phyloP scores from a whole-genome alignment of 2,888 invertebrate species.

The Cenopis cana region DNA sequence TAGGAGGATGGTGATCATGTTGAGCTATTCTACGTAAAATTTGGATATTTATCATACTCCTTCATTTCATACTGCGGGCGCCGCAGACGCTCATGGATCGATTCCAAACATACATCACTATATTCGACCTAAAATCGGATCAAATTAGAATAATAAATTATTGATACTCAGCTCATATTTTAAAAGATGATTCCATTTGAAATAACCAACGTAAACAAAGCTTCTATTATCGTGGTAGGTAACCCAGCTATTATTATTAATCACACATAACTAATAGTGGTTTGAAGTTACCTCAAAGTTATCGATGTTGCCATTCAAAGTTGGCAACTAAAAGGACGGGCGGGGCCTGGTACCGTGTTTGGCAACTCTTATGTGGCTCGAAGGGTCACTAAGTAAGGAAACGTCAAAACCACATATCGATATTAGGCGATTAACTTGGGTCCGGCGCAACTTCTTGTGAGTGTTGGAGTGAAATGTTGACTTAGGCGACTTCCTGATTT shows the following conservation, averaged over 20 bases:
- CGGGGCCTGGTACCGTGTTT: slow-evolving; percentile 42
- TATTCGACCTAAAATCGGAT: no score
- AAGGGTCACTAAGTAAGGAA: slow-evolving; percentile 72
- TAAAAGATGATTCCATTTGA: background rate
- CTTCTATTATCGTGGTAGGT: background rate
- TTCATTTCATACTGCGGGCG: no score
- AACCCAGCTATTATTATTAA: slow-evolving; percentile 52
- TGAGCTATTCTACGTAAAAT: no score
- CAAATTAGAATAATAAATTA: no score
- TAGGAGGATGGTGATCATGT: no score
- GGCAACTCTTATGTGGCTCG: slow-evolving; percentile 48
- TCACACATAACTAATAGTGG: slow-evolving; percentile 51
- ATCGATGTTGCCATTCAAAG: slow-evolving; percentile 60
- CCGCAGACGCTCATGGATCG: no score
- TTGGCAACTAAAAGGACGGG: slow-evolving; percentile 63
- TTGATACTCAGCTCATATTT: no score
- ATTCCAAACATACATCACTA: no score
- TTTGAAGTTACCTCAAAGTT: slow-evolving; percentile 55
- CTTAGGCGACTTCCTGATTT: no score
- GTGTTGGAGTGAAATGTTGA: slow-evolving; percentile 62
- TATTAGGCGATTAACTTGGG: slow-evolving; percentile 75
- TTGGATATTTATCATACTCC: no score
- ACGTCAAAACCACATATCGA: slow-evolving; percentile 80
- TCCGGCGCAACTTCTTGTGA: slow-evolving; percentile 63
- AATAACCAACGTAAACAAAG: background rate